These are phyloP conservation scores for Formica aserva DNA, from an alignment of 2,888 invertebrate species.

Conservation along the genomic window DNA sequence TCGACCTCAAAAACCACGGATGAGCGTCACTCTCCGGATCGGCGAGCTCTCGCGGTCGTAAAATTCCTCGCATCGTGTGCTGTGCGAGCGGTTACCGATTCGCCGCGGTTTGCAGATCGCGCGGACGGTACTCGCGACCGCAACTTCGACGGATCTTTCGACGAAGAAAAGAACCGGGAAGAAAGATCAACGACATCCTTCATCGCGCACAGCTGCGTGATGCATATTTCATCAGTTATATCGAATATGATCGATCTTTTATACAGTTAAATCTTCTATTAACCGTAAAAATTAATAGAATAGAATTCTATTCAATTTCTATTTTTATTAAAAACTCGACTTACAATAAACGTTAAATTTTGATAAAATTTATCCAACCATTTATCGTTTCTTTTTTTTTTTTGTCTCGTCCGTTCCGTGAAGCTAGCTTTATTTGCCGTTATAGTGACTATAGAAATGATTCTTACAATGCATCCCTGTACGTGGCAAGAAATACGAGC, in stretches of 20 bases:
- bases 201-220: neutral
- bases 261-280: neutral
- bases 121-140: conserved; percentile 35
- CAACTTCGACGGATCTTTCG: conserved; percentile 31
- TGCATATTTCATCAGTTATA: neutral
- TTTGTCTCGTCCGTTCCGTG: neutral
- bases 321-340: neutral
- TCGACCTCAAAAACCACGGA: conserved; percentile 56
- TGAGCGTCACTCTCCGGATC: conserved; percentile 24
- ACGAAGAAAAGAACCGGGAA: conserved; percentile 11
- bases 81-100: conserved; percentile 55
- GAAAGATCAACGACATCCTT: conserved; percentile 29
- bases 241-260: neutral
- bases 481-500: neutral
- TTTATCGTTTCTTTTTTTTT: neutral
- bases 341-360: neutral
- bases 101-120: conserved; percentile 53
- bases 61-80: conserved; percentile 45
- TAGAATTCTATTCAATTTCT: neutral
- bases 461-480: neutral
- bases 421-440: neutral
- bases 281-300: neutral
- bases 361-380: neutral
- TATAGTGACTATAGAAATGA: neutral
- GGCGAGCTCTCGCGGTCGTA: conserved; percentile 55